Evolutionary conservation across 2,888 invertebrate species (phyloP).

Genomic region (Vandiemenella viatica): DNA sequence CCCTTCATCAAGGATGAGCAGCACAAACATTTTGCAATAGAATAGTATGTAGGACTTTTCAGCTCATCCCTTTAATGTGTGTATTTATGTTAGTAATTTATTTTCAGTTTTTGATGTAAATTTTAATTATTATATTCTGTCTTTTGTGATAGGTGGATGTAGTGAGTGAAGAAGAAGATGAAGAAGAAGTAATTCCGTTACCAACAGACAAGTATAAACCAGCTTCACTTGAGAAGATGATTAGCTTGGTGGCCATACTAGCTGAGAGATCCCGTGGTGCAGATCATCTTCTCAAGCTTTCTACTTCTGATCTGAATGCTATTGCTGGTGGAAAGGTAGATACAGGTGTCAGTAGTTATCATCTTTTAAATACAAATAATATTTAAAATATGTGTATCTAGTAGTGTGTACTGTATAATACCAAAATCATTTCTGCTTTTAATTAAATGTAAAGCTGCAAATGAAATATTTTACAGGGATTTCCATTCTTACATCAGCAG

Average conservation of each 20-base stretch:
- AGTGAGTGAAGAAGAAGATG: constrained; percentile 57
- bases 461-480: constrained; percentile 43
- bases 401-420: no score
- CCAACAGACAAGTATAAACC: constrained; percentile 68
- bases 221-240: constrained; percentile 89
- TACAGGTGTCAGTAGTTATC: constrained; percentile 14
- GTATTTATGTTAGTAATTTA: no score
- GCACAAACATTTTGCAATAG: no score
- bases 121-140: no score
- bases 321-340: constrained; percentile 79
- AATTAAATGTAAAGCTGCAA: neutral
- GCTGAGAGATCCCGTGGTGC: constrained; percentile 77
- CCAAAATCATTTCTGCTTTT: constrained; percentile 11
- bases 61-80: no score
- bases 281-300: constrained; percentile 52
- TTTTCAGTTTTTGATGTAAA: no score
- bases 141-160: constrained; percentile 34
- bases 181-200: constrained; percentile 46
- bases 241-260: constrained; percentile 71
- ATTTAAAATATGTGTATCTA: no score
- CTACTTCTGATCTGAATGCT: constrained; percentile 63
- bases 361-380: neutral
- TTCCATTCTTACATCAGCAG: constrained; percentile 87
- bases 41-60: no score
- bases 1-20: no score